Evolutionary conservation across 2,797 vertebrate genomes (phyloP), one percentile per base, ranked within the genome.

Genomic region (Sternarchorhynchus goeldii): DNA sequence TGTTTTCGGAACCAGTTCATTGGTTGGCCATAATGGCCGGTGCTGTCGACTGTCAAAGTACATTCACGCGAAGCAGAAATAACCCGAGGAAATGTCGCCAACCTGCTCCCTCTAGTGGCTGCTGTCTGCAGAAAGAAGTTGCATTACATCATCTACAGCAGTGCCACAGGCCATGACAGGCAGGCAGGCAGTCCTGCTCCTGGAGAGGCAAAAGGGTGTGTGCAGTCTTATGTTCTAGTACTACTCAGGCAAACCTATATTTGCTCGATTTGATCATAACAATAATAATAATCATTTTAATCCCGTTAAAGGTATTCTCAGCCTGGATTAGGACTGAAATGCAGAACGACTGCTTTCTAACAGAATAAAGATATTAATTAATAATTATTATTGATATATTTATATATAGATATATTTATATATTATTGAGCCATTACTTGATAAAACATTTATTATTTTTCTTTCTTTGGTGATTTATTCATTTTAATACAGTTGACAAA

Each of bases 81-180:
- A 50, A 50, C 45, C 8, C 3, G 12, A 50, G 45, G 34, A 50
- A 50, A 50, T 10, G 45, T 50, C 45, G 12, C 10, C 45, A 14
- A 50, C 45, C 3, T 20, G 55, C 68, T 21, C 77, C 77, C 53
- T 34, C 77, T 79, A 60, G 77, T 79, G 77, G 55, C 6, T 10
- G n/a, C 14, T 55, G 66, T 73, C 25, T 53, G 36, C 6, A 8
- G 20, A 68, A 29, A 68, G 20, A n/a, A 14, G 21, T 58, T 25
- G 21, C 77, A 67, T 79, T 73, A 79, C 77, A 45, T 79, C 70
- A 79, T 73, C 57, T 60, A 14, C 55, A 32, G 29, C 36, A 67
- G 39, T 29, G 65, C 62, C 17, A 25, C 62, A 67, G 59, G 62
- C 65, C 10, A 41, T 20, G 12, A 32, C 16, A 17, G 14, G 25